These are phyloP conservation scores for Holcopasites calliopsidis DNA, from an alignment of 1,140 invertebrate genomes.

Conservation along the genomic window DNA sequence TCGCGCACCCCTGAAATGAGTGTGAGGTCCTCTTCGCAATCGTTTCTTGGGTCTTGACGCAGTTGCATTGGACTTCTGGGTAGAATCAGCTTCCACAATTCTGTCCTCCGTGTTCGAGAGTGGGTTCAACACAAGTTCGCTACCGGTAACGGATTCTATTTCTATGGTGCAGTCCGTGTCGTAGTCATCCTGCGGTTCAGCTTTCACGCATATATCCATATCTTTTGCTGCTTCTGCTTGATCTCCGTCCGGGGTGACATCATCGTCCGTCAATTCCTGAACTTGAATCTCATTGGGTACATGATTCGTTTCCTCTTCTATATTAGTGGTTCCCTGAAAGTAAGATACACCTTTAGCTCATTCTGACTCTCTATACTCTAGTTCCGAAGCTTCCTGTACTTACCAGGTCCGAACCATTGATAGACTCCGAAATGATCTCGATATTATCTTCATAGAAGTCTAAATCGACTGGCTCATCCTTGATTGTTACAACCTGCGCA, in stretches of 20 bases:
- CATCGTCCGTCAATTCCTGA: slow-evolving; percentile 27
- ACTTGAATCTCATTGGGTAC: not conserved
- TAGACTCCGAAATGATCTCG: slow-evolving; percentile 54
- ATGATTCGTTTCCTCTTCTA: not conserved
- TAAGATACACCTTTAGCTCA: not conserved
- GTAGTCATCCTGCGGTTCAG: slow-evolving; percentile 60
- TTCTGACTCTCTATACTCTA: not conserved
- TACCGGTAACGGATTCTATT: slow-evolving; percentile 61
- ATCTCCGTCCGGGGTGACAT: not conserved
- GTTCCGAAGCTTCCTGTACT: slow-evolving; percentile 24
- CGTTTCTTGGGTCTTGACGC: slow-evolving; percentile 50
- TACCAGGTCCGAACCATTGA: slow-evolving; percentile 56
- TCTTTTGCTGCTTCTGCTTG: slow-evolving; percentile 15
- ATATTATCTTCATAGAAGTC: slow-evolving; percentile 60
- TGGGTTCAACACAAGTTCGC: slow-evolving; percentile 69
- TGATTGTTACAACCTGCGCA: slow-evolving; percentile 63
- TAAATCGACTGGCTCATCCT: slow-evolving; percentile 72
- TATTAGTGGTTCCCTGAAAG: not conserved
- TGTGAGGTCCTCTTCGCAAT: slow-evolving; percentile 64
- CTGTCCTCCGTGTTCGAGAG: slow-evolving; percentile 56
- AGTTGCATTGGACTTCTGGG: slow-evolving; percentile 61
- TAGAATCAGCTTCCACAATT: slow-evolving; percentile 74
- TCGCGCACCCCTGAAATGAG: slow-evolving; percentile 69
- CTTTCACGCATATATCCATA: slow-evolving; percentile 20
- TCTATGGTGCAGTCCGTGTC: slow-evolving; percentile 66